Percentiles rank a stretch among this genome's conserved stretches.
Conservation (phyloP, 2,113 vertebrate genomes). For the Silurus asotus region DNA sequence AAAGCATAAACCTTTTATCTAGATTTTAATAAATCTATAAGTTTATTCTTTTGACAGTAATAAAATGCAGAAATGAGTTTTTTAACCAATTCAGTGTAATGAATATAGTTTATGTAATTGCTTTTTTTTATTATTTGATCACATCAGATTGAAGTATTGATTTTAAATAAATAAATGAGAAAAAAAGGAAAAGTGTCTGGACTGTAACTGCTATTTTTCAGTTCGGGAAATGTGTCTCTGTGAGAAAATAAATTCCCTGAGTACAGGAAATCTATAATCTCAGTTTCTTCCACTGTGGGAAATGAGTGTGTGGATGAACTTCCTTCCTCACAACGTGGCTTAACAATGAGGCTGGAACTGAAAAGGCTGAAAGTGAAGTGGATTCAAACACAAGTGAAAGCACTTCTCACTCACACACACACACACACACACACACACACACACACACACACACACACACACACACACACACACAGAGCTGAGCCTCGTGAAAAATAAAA, state of each 20-base stretch:
- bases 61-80: background rate
- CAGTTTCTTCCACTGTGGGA: slow-evolving; percentile 1
- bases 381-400: background rate
- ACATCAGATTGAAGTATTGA: background rate
- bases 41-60: background rate
- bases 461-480: no score
- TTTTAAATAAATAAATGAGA: no score
- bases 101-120: background rate
- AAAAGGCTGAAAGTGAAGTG: background rate
- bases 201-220: background rate
- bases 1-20: no score
- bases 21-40: no score
- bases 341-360: background rate
- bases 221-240: background rate
- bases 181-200: no score
- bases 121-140: background rate
- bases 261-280: slow-evolving; percentile 30
- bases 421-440: no score
- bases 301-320: background rate
- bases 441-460: no score
- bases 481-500: no score
- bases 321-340: slow-evolving; percentile 16
- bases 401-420: no score
- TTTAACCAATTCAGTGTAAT: background rate
- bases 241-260: background rate